Base-by-base conservation (phyloP, 2,797 vertebrate genomes). In the Molossus molossus region DNA sequence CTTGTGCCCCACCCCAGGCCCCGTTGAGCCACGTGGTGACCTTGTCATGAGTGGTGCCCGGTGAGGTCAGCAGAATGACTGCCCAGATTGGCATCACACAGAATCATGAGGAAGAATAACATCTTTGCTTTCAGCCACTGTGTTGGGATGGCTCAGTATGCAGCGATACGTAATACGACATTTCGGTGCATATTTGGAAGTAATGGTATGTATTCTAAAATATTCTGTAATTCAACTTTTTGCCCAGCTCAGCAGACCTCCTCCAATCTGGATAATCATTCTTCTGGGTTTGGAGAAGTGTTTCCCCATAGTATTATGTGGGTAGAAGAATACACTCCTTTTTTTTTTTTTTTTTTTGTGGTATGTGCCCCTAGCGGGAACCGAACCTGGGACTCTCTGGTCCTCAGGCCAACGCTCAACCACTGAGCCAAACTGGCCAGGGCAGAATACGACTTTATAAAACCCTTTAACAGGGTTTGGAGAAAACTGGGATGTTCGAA, bases 211-310 rank as follows among this genome's bases (percentile, higher is more conserved):
- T 69, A 23, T 72, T 90, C 75, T 20, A n/a, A 67, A 81, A 65
- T 67, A 45, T 33, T 80, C 79, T 45, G 11, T 62, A n/a, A 55
- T 62, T 50, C 37, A 53, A 23, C 11, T 6, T 76, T 60, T 45
- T 62, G 14, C 67, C 62, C 60, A 27, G 15, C 73, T 55, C 60
- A 57, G 15, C 11, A 12, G 64, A 62, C 53, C 62, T 62, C 40
- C 15, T 85, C 15, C 72, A 27, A 0, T n/a, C 53, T 21, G 13
- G 55, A 20, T 27, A 10, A 8, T 69, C 75, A 20, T 40, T 60
- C 15, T 70, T n/a, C 50, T 73, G 75, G 27, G 23, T 87, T 91
- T 96, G 70, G 69, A 67, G 50, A 67, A 93, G 27, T 70, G 15
- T 8, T 83, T 92, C 79, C 75, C 3, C 4, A 18, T 87, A 13